Conservation (phyloP, 35 echinoderm and acorn worm species). For the Stichopus chloronotus region DNA sequence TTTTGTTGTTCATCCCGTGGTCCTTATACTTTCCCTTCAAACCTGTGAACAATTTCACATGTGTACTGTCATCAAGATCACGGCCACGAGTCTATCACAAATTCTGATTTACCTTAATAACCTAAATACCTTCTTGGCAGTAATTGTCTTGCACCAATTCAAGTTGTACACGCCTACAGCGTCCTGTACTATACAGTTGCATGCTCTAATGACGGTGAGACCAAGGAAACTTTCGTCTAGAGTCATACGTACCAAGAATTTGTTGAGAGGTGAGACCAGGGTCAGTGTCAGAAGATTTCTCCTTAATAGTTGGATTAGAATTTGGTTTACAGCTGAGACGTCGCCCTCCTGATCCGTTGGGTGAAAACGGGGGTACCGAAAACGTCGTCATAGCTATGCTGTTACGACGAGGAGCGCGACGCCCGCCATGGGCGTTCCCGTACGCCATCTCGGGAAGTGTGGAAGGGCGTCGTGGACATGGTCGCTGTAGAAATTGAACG, state of each 20-base stretch:
- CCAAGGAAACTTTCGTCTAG: too few species aligned
- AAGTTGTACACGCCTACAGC: too few species aligned
- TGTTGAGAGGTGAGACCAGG: conserved; percentile 8
- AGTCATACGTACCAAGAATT: not conserved
- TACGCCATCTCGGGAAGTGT: not conserved
- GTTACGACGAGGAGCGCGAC: not conserved
- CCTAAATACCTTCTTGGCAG: too few species aligned
- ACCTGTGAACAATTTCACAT: too few species aligned
- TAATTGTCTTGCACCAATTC: too few species aligned
- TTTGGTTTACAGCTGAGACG: not conserved
- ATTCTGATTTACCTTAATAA: too few species aligned
- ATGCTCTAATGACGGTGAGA: too few species aligned
- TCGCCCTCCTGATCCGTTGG: not conserved
- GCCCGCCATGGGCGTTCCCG: not conserved
- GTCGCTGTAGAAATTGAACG: not conserved
- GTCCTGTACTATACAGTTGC: too few species aligned
- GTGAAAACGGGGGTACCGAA: not conserved
- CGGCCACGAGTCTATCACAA: too few species aligned
- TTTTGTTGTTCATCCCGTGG: too few species aligned
- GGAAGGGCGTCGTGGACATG: conserved; percentile 8
- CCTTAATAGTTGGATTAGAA: not conserved
- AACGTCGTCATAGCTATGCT: not conserved
- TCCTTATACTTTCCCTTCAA: too few species aligned
- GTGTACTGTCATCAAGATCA: too few species aligned
- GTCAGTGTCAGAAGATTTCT: not conserved